Conservation (phyloP, 2,888 invertebrate species). For the Chymomyza fuscimana region DNA sequence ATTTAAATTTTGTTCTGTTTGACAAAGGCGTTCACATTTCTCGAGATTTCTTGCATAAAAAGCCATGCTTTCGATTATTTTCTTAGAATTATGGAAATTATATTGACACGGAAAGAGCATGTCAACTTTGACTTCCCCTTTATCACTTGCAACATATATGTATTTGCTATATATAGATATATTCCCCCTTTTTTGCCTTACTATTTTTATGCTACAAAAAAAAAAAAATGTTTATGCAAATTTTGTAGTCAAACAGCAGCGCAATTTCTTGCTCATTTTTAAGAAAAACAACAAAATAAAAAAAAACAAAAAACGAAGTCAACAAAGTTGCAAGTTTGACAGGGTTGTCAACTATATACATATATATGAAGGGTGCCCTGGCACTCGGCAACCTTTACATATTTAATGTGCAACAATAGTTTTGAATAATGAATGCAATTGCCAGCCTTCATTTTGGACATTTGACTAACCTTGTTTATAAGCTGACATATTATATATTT, state of each 20-base stretch:
- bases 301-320: constrained; percentile 27
- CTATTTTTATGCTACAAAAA: background rate
- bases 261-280: constrained; percentile 66
- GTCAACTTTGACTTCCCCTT: background rate
- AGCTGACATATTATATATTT: background rate
- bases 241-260: constrained; percentile 44
- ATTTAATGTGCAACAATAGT: constrained; percentile 62
- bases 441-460: constrained; percentile 25
- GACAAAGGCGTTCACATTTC: too few relatives aligned
- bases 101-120: too few relatives aligned
- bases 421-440: constrained; percentile 62
- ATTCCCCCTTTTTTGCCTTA: background rate
- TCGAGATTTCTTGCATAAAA: too few relatives aligned
- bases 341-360: constrained; percentile 38
- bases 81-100: too few relatives aligned
- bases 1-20: too few relatives aligned
- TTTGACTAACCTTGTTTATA: constrained; percentile 34
- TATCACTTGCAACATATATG: constrained; percentile 7
- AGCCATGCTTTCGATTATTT: background rate
- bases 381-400: constrained; percentile 43
- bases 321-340: constrained; percentile 52
- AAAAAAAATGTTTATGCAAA: constrained; percentile 56
- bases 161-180: background rate
- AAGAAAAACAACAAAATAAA: constrained; percentile 39
- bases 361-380: background rate